Evolutionary conservation across 1,140 invertebrate species (phyloP).

Genomic region (Platyscapa corneri): DNA sequence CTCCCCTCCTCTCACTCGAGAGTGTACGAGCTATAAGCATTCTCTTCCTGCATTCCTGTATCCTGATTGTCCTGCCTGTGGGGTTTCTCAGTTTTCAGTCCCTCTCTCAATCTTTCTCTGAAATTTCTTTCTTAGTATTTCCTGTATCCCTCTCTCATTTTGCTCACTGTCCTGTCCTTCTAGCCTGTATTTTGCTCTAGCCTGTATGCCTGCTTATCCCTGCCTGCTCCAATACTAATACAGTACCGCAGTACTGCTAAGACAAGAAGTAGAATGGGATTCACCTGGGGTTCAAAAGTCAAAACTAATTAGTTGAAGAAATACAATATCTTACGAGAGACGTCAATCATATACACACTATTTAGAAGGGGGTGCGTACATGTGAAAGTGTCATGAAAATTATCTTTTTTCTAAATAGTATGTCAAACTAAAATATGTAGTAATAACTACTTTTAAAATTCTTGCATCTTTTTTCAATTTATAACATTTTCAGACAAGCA

Average conservation of each 20-base stretch:
- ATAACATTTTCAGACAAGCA: background rate
- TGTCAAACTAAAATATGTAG: slow-evolving; percentile 8
- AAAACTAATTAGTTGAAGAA: slow-evolving; percentile 63
- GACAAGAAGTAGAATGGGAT: slow-evolving; percentile 72
- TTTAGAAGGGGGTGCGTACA: slow-evolving; percentile 19
- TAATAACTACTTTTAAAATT: slow-evolving; percentile 3
- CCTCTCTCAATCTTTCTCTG: slow-evolving; percentile 21
- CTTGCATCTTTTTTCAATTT: slow-evolving; percentile 19
- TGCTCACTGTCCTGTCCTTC: slow-evolving; percentile 68
- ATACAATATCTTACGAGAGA: slow-evolving; percentile 40
- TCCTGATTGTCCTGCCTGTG: slow-evolving; percentile 67
- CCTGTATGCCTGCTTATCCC: slow-evolving; percentile 66
- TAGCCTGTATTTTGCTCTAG: slow-evolving; percentile 65
- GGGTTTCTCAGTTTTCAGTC: slow-evolving; percentile 46
- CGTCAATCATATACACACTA: slow-evolving; percentile 42
- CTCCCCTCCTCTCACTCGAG: slow-evolving; percentile 62
- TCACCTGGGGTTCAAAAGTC: slow-evolving; percentile 75
- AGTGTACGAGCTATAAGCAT: slow-evolving; percentile 47
- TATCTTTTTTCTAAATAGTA: slow-evolving; percentile 28
- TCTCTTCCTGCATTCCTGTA: slow-evolving; percentile 69
- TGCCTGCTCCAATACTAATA: slow-evolving; percentile 73
- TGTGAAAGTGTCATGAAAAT: slow-evolving; percentile 13
- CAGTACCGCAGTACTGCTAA: slow-evolving; percentile 72
- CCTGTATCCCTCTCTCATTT: slow-evolving; percentile 38
- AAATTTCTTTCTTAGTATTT: slow-evolving; percentile 36